phyloP scores from a whole-genome alignment of 2,797 vertebrate genomes.

The Pipistrellus kuhlii region DNA sequence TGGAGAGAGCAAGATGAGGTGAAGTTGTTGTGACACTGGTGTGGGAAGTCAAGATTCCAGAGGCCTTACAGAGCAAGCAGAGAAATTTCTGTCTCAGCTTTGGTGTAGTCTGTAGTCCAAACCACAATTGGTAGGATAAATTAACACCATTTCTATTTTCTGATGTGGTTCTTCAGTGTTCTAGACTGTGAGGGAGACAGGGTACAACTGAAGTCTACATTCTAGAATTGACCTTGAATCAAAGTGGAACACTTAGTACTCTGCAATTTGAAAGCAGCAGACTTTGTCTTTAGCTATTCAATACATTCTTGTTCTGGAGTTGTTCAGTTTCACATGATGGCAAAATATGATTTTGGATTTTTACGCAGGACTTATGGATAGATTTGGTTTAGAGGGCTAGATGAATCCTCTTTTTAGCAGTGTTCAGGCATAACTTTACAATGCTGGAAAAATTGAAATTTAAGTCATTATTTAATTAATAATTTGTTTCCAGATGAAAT shows the following conservation, averaged over 20 bases:
- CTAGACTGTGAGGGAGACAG: background rate
- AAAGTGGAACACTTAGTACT: background rate
- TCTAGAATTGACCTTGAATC: background rate
- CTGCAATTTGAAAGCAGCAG: background rate
- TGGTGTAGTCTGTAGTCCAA: background rate
- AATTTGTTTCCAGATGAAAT: background rate
- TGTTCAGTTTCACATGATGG: background rate
- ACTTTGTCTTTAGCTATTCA: background rate
- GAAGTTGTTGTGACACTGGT: too few relatives aligned
- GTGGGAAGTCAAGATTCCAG: background rate
- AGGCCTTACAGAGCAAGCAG: background rate
- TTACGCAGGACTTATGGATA: background rate
- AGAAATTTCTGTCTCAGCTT: background rate
- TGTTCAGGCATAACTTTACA: background rate
- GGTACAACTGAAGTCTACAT: background rate
- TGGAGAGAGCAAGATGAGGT: background rate
- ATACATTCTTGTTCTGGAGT: background rate
- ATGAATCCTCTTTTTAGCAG: background rate
- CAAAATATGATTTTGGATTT: background rate
- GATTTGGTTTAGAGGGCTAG: background rate
- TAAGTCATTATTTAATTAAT: background rate
- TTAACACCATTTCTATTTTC: background rate
- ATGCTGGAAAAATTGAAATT: background rate
- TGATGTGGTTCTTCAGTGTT: background rate
- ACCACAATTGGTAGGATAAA: background rate